Evolutionary conservation across 2,888 invertebrate species (phyloP).

Genomic region (Andrena chrysosceles): DNA sequence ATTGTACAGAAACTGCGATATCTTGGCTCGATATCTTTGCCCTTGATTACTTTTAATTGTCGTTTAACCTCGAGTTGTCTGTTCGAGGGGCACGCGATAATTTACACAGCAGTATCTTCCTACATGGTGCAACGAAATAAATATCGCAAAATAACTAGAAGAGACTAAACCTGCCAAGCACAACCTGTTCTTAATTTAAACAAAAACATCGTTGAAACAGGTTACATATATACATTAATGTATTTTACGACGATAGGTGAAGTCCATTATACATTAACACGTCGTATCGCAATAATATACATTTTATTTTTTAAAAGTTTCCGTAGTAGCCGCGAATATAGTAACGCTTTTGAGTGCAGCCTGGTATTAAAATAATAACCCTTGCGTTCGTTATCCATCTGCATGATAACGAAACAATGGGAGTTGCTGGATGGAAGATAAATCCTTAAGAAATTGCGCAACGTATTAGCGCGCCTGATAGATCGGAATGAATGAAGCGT

Average conservation of each 20-base stretch:
- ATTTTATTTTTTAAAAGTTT: not conserved
- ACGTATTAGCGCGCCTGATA: conserved; percentile 29
- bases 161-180: not conserved
- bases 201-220: not conserved
- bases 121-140: not conserved
- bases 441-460: conserved; percentile 44
- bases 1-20: conserved; percentile 1
- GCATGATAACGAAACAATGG: conserved; percentile 36
- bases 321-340: not conserved
- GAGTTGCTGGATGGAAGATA: conserved; percentile 31
- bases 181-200: not conserved
- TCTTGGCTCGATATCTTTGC: conserved; percentile 21
- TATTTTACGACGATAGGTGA: too few relatives aligned
- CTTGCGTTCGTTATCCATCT: not conserved
- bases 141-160: not conserved
- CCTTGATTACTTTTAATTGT: conserved; percentile 39
- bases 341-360: not conserved
- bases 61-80: conserved; percentile 12
- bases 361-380: conserved; percentile 14
- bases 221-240: too few relatives aligned
- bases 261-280: not conserved
- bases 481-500: conserved; percentile 32
- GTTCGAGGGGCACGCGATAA: not conserved
- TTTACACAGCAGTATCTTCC: not conserved
- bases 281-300: not conserved